These are phyloP conservation scores for Psammodynastes pulverulentus DNA, from an alignment of 2,113 vertebrate species.

Conservation along the genomic window DNA sequence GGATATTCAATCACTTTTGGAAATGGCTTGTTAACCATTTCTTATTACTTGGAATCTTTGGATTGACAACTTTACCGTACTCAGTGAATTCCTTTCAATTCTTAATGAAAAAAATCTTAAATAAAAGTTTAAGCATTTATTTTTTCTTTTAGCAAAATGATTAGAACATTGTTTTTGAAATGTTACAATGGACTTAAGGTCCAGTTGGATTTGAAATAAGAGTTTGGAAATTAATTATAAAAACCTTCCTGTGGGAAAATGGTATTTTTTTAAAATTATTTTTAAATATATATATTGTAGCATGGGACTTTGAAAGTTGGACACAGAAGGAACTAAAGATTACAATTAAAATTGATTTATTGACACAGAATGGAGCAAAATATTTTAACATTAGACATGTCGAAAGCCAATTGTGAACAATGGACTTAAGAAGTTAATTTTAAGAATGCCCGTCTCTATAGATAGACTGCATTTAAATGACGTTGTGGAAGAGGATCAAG, in stretches of 20 bases:
- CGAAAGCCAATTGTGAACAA: background rate
- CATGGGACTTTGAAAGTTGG: background rate
- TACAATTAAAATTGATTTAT: background rate
- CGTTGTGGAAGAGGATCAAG: background rate
- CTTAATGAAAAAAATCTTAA: background rate
- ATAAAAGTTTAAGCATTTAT: background rate
- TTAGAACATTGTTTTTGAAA: background rate
- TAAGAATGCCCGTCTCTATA: background rate
- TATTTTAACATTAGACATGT: background rate
- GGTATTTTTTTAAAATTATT: background rate
- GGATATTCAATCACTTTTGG: background rate
- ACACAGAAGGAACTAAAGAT: background rate
- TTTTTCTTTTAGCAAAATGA: background rate
- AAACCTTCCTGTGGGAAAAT: background rate
- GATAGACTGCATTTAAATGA: background rate
- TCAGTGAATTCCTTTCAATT: background rate
- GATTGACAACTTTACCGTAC: background rate
- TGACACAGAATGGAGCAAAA: background rate
- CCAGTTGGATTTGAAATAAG: background rate
- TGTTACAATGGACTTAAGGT: background rate
- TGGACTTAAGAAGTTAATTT: background rate
- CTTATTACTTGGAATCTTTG: background rate
- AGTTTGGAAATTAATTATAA: background rate
- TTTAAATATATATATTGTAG: background rate
- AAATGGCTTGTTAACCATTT: background rate